These are phyloP conservation scores for Tetramorium bicarinatum DNA, from an alignment of 2,888 invertebrate genomes.

Conservation along the genomic window DNA sequence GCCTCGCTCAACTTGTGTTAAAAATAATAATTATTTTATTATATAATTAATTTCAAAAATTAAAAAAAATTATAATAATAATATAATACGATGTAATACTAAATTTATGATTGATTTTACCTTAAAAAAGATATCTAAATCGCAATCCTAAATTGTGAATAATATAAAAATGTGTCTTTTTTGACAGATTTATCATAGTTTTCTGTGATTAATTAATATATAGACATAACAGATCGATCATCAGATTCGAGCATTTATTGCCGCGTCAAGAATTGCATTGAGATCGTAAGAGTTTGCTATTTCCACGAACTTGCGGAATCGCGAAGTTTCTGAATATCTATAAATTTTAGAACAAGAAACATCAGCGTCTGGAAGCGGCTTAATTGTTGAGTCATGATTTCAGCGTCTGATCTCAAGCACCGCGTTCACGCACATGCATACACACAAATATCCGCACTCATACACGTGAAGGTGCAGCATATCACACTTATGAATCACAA, in stretches of 20 bases:
- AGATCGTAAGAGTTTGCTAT: neutral
- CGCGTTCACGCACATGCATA: neutral
- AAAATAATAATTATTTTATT: constrained; percentile 13
- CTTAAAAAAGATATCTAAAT: neutral
- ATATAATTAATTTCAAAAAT: neutral
- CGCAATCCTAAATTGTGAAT: neutral
- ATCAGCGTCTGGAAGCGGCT: constrained; percentile 14
- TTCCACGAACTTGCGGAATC: neutral
- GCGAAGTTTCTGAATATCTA: neutral
- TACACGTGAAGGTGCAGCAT: neutral
- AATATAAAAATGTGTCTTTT: neutral
- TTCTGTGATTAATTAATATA: neutral
- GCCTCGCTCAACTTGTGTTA: neutral
- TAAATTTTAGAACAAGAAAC: constrained; percentile 35
- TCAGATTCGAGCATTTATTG: neutral
- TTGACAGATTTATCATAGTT: neutral
- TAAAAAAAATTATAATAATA: neutral
- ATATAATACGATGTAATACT: neutral
- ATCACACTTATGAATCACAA: constrained; percentile 71
- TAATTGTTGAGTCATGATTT: constrained; percentile 50
- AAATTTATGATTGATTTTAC: neutral
- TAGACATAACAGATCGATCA: neutral
- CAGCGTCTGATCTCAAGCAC: constrained; percentile 16
- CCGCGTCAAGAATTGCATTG: neutral
- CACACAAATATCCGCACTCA: neutral